Base-by-base conservation (phyloP, 1,140 invertebrate genomes). In the Danaus plexippus region DNA sequence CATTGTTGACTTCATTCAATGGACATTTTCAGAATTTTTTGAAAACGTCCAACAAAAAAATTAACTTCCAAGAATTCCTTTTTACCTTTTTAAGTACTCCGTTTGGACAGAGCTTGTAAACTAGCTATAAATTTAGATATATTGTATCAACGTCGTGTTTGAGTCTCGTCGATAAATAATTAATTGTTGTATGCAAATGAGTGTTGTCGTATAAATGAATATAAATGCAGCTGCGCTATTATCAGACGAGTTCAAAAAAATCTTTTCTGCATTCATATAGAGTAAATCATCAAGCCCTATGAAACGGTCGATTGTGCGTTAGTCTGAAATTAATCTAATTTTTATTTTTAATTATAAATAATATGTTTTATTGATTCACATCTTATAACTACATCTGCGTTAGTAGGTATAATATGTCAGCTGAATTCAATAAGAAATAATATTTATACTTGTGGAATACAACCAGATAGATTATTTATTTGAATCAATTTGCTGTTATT, bases 1-100 rank as follows among this genome's bases (percentile, higher is more conserved):
- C 48, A 61, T 67, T 55, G 71, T 75, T 73, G 69, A 73, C 66
- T 60, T 54, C 55, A 61, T 63, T 73, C 63, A 72, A 66, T 64
- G 48, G 66, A 47, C 52, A 50, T 43, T 59, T 58, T 59, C 44
- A 53, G 47, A 55, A 53, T 22, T 47, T 50, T 62, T 61, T 52
- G 44, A 57, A 61, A 59, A 43, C 12, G 42, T 54, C 13, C 22
- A 32, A 44, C 43, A 46, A 18, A 11, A 43, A 10, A 41, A 6
- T 10, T 2, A 7, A 13, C 22, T 50, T 49, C 55, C 1, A 46
- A 42, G 55, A 57, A 52, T 51, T 41, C 42, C 13, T 52, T 52
- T 57, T 41, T 57, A 57, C 48, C 55, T 46, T 57, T 54, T 46
- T 51, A 51, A 56, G 18, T 50, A 18, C 18, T 49, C 41, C 22